Evolutionary conservation across 2,113 vertebrate genomes (phyloP).

Genomic region (Carettochelys insculpta): DNA sequence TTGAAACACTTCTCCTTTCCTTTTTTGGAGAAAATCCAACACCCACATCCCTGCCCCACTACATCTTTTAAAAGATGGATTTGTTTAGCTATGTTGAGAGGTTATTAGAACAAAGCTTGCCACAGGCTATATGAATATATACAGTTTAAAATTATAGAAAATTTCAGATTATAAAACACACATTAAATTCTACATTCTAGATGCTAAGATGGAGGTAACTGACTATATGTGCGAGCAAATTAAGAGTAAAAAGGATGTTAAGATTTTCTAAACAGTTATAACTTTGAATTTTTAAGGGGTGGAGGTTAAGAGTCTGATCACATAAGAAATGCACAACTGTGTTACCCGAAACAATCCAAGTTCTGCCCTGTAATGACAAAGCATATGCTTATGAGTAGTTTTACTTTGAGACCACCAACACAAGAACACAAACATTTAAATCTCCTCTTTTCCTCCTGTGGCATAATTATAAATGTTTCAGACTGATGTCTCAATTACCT

Average conservation of each 20-base stretch:
- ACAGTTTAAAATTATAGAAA: background rate
- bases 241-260: background rate
- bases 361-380: slow-evolving; percentile 38
- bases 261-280: no score
- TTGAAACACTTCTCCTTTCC: background rate
- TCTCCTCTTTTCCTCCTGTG: background rate
- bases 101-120: background rate
- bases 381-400: background rate
- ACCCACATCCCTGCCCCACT: background rate
- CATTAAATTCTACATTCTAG: background rate
- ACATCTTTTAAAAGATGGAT: background rate
- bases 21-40: background rate
- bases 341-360: slow-evolving; percentile 26
- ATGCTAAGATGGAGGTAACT: background rate
- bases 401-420: background rate
- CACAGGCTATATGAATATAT: background rate
- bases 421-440: no score
- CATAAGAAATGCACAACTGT: slow-evolving; percentile 11
- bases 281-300: no score
- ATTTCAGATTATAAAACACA: background rate
- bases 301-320: background rate
- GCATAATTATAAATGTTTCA: background rate
- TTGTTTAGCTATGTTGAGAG: background rate
- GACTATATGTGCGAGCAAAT: background rate
- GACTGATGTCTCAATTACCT: background rate